Conservation (phyloP, 2,888 invertebrate species). For the Lepidocyrtinus sp. region DNA sequence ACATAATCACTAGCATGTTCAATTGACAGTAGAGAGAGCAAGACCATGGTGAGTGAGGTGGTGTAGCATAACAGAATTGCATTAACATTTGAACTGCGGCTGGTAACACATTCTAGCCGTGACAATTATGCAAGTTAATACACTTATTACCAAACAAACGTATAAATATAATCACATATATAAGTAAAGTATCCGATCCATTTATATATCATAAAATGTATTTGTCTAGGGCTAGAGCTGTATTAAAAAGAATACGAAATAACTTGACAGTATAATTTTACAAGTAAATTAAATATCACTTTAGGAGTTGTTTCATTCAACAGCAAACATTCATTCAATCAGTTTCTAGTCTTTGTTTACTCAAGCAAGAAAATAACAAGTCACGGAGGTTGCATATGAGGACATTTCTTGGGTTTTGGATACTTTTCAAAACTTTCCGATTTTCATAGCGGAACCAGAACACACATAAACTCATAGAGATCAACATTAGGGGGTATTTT, state of each 20-base stretch:
- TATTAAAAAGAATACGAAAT: background rate
- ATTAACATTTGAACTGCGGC: slow-evolving; percentile 14
- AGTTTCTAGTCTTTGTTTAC: background rate
- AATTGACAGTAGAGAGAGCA: slow-evolving; percentile 60
- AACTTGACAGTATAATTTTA: too few relatives aligned
- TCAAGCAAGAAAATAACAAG: background rate
- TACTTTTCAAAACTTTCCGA: background rate
- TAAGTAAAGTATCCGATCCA: background rate
- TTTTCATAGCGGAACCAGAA: too few relatives aligned
- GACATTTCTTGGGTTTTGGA: background rate
- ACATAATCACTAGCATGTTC: slow-evolving; percentile 35
- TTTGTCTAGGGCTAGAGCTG: too few relatives aligned
- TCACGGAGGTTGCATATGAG: slow-evolving; percentile 7
- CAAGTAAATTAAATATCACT: background rate
- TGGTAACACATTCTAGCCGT: slow-evolving; percentile 25
- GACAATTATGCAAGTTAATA: slow-evolving; percentile 26
- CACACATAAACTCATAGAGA: too few relatives aligned
- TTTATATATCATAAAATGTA: too few relatives aligned
- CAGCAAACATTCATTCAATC: background rate
- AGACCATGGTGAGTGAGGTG: slow-evolving; percentile 56
- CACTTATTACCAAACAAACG: slow-evolving; percentile 13
- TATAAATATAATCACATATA: too few relatives aligned
- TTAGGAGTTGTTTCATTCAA: slow-evolving; percentile 1
- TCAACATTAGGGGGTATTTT: too few relatives aligned
- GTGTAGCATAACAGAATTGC: background rate